Evolutionary conservation across 2,113 vertebrate species (phyloP), one percentile per base, ranked within the genome.

Genomic region (Elanoides forficatus): DNA sequence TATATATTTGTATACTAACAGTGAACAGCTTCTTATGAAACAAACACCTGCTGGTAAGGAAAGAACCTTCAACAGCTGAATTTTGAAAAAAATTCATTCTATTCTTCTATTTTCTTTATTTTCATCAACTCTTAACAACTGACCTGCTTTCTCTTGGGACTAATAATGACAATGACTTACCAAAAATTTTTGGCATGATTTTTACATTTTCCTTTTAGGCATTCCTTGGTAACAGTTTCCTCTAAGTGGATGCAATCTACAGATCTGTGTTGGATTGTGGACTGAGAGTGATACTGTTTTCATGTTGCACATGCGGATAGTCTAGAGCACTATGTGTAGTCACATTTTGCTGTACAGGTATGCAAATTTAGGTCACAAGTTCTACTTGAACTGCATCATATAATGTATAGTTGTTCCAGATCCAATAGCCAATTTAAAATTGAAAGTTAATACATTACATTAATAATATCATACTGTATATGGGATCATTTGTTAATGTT

Each of bases 361-460:
- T 68, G 92, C 55, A 81, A 82, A 87, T 93, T 66, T 50, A 78
- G 55, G 78, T 93, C 72, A 93, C 27, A 56, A 71, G 59, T 75
- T 87, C 58, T 85, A 63, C 36, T 93, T 92, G 70, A 81, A 65
- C 60, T 53, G 38, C 27, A 74, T 45, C 6, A 40, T 90, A 86
- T 94, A 95, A 96, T 94, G 42, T 85, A 93, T 89, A 95, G 74
- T 93, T 86, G 86, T 97, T 97, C 60, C 71, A 95, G 91, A 95
- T 93, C 73, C 81, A 88, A 95, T 56, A 97, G 93, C 68, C 68
- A 70, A 95, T 94, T 97, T 97, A 95, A 96, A 97, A 98, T 78
- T 83, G 94, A 79, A 98, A 96, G 96, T 97, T 97, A 98, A 98
- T 97, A 96, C 95, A 94, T 98, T 96, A 94, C 53, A 95, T 94